Base-by-base conservation (phyloP, 2,888 invertebrate species). In the Pocota personata region DNA sequence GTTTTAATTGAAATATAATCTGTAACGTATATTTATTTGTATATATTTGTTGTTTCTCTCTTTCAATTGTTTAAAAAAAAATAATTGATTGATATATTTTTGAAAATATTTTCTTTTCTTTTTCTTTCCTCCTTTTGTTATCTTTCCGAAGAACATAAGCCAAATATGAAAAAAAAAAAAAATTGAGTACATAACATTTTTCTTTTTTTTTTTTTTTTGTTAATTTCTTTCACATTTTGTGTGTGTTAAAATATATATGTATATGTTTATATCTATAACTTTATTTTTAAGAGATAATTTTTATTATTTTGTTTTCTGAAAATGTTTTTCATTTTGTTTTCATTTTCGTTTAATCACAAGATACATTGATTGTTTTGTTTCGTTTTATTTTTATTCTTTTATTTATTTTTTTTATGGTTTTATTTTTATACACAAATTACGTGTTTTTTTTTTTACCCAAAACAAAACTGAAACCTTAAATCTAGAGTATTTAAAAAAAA, bases 351-450 rank as follows among this genome's bases (percentile, higher is more conserved):
- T 80, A 84, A 84, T 84, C 84, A 84, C 84, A 84, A 84, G 80
- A 80, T 80, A 84, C 84, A 80, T 80, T 84, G 84, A 84, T 84
- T 84, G 84, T 84, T 84, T 78, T 75, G 73, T 78, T 83, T 83
- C 57, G 66, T 83, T 57, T 73, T 73, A n/a, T 50, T 46, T 37
- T 64, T 24, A 12, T 48, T 52, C 30, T 48, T 8, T 40, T 52
- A 8, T 50, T 50, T 16, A n/a, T 43, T 43, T 16, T 57, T 43
- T 55, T 14, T 55, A 6, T 14, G 1, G 40, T 69, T 2, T 24
- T 21, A 12, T 57, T 8, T 14, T 19, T 52, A 48, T 46, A 35
- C 48, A 66, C 52, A 80, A 67, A 78, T 57, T 64, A 77, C 19
- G 71, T 55, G 6, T 24, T 62, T 46, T 66, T 71, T 57, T n/a